Percentiles rank a stretch among this genome's conserved stretches.
Evolutionary conservation across 2,888 invertebrate species (phyloP).

Genomic region (Agrotis ipsilon): DNA sequence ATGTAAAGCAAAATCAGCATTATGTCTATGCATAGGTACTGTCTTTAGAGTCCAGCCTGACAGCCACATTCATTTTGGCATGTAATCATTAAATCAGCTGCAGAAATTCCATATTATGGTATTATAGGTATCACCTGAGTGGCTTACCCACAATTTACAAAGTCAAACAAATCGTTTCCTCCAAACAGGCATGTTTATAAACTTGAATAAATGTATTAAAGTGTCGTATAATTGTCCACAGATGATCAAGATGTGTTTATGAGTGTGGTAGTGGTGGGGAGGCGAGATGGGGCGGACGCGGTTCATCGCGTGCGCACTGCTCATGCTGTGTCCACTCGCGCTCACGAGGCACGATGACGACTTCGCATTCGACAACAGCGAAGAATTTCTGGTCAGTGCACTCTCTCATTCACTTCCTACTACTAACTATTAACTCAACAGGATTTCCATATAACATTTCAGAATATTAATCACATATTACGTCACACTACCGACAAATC

Average conservation of each 20-base stretch:
- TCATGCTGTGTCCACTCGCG: slow-evolving; percentile 85
- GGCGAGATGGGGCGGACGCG: slow-evolving; percentile 80
- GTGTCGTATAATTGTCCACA: slow-evolving; percentile 74
- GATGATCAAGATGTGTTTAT: slow-evolving; percentile 85
- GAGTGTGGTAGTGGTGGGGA: slow-evolving; percentile 73
- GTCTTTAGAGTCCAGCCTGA: not conserved
- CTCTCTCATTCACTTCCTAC: slow-evolving; percentile 38
- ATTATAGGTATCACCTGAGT: not conserved
- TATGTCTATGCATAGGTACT: not conserved
- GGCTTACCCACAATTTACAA: slow-evolving; percentile 1
- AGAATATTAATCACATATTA: slow-evolving; percentile 63
- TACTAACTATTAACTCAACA: slow-evolving; percentile 37
- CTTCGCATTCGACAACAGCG: slow-evolving; percentile 89
- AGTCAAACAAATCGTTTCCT: slow-evolving; percentile 3
- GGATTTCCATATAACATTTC: slow-evolving; percentile 59
- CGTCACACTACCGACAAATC: slow-evolving; percentile 50
- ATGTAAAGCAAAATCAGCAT: not conserved
- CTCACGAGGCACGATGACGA: slow-evolving; percentile 88
- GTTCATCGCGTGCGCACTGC: slow-evolving; percentile 81
- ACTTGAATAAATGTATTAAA: slow-evolving; percentile 14
- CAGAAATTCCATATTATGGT: not conserved
- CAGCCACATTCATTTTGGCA: too few relatives aligned
- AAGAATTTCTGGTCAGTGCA: slow-evolving; percentile 85
- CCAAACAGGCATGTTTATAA: slow-evolving; percentile 24
- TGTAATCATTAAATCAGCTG: not conserved